Evolutionary conservation across 1,140 invertebrate species (phyloP), one percentile per base, ranked within the genome.

Genomic region (Grapholita molesta): DNA sequence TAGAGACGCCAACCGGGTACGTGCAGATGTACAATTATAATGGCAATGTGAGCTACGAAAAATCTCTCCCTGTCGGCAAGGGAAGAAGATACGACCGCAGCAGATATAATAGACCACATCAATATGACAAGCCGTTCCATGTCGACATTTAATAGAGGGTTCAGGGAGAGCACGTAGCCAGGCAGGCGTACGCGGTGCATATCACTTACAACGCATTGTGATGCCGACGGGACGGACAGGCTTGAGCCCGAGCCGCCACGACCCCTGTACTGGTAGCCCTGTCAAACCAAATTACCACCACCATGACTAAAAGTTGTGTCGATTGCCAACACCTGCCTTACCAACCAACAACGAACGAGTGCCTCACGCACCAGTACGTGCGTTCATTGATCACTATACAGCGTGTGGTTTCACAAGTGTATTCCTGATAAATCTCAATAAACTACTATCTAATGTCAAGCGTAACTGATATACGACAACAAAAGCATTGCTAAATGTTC

Each of bases 141-240:
- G 70, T 82, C 76, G 80, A 88, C 82, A 89, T 84, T 84, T 70
- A 87, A 80, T 72, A 85, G 71, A 79, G 77, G 79, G 76, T 75
- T 80, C 70, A 71, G 75, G 74, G 74, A 80, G 69, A 48, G 71
- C 75, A 80, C 80, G 76, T 77, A 76, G 79, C 74, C 77, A 78
- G 77, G 79, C 78, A 77, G 76, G 70, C 80, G 71, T 74, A 71
- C 80, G 71, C 70, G 77, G 65, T 74, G 74, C 67, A 83, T 79
- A 82, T 79, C 85, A 94, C 93, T 94, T 94, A 94, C 93, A 85
- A 92, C 93, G 90, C 92, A 92, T 83, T 90, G 92, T 74, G 93
- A 93, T 69, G 95, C 93, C 75, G 95, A 94, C 84, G 95, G 95
- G 92, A 95, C 95, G 89, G 95, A 95, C 85, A 95, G 93, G 91